phyloP scores from a whole-genome alignment of 2,888 invertebrate genomes.

The Palloptera scutellata region DNA sequence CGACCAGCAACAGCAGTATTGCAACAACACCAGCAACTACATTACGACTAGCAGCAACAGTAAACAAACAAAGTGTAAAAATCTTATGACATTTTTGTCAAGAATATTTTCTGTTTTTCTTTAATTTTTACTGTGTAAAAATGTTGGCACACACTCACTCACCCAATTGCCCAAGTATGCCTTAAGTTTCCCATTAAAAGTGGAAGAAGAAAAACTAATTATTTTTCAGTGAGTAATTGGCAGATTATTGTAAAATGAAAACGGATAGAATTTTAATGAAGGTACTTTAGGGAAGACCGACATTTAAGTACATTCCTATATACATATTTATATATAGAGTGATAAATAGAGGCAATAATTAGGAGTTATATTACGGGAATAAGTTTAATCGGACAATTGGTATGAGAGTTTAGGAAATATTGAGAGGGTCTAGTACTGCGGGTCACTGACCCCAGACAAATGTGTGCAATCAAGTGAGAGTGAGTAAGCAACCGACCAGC shows the following conservation, averaged over 20 bases:
- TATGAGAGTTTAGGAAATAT: too few relatives aligned
- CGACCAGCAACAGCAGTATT: not conserved
- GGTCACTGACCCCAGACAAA: too few relatives aligned
- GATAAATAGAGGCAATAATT: too few relatives aligned
- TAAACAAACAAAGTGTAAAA: constrained; percentile 20
- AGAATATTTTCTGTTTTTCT: constrained; percentile 12
- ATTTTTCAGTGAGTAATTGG: constrained; percentile 33
- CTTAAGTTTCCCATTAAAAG: not conserved
- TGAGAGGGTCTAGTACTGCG: too few relatives aligned
- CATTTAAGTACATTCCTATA: too few relatives aligned
- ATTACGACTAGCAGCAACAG: constrained; percentile 4
- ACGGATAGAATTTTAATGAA: constrained; percentile 34
- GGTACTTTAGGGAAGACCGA: constrained; percentile 16
- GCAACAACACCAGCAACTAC: not conserved
- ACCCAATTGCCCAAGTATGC: not conserved
- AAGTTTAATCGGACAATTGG: too few relatives aligned
- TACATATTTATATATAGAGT: too few relatives aligned
- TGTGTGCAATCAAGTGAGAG: too few relatives aligned
- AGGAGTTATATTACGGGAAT: too few relatives aligned
- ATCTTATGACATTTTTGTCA: constrained; percentile 29
- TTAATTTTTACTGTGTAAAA: not conserved
- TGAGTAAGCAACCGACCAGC: too few relatives aligned
- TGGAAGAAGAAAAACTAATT: constrained; percentile 29
- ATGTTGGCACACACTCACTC: not conserved
- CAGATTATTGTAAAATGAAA: constrained; percentile 37